Conservation (phyloP, 2,888 invertebrate genomes). For the Rotaria socialis region DNA sequence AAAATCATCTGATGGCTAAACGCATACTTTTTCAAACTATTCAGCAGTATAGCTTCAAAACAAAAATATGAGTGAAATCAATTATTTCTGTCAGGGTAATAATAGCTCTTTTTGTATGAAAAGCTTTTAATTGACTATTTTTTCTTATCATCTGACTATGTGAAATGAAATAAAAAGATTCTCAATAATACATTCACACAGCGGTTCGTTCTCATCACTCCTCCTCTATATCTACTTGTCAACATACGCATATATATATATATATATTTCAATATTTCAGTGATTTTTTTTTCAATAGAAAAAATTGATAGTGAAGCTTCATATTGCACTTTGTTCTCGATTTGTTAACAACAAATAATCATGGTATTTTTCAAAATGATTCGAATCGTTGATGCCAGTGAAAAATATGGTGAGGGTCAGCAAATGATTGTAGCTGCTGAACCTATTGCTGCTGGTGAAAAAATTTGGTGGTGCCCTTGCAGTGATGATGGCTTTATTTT, state of each 20-base stretch:
- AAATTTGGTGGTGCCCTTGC: conserved; percentile 38
- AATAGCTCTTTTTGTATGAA: too few relatives aligned
- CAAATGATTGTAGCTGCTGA: conserved; percentile 19
- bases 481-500: conserved; percentile 19
- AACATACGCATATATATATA: background rate
- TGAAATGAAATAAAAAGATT: too few relatives aligned
- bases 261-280: too few relatives aligned
- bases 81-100: too few relatives aligned
- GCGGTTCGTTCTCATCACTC: background rate
- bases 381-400: conserved; percentile 13
- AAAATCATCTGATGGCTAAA: too few relatives aligned
- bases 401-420: conserved; percentile 35
- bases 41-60: too few relatives aligned
- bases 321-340: background rate
- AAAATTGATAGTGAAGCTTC: background rate
- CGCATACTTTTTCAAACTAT: too few relatives aligned
- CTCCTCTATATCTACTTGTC: background rate
- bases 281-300: background rate
- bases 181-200: background rate
- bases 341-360: background rate
- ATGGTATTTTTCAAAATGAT: conserved; percentile 39
- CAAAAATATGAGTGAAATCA: too few relatives aligned
- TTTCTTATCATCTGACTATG: too few relatives aligned
- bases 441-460: conserved; percentile 17
- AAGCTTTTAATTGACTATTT: too few relatives aligned